Base-by-base conservation (phyloP, 2,113 vertebrate species). In the Polyodon spathula region DNA sequence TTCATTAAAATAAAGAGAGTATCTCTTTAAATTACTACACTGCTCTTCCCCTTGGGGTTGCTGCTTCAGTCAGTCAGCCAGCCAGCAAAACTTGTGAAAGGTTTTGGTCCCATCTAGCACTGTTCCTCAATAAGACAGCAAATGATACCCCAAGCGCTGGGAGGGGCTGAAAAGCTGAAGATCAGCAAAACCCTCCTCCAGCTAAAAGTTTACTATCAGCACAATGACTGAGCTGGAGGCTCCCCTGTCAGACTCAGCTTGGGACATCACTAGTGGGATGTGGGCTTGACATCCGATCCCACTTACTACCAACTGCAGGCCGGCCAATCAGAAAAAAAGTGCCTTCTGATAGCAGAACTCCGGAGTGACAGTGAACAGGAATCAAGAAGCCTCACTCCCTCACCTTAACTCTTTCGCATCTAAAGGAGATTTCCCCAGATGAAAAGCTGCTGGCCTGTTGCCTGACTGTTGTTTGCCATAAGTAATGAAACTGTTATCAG, bases 81-180 rank as follows among this genome's bases (percentile, higher is more conserved):
- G 68, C 59, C 58, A 62, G 63, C 61, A 61, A 16, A 61, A 63
- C 78, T 82, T 69, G 50, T 70, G 52, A 54, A 71, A 76, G 71
- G 76, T 61, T 81, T 88, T 91, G 90, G 89, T 89, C 88, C 88
- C 88, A 89, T 90, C 76, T 73, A 84, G 79, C 84, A 77, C 68
- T 85, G 86, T 77, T 78, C 82, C 82, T 84, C 82, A 79, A 73
- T 82, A 63, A 71, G 78, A 82, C 76, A 82, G 85, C 74, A 59
- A 86, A 79, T 83, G 89, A 89, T 90, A 84, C 86, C 27, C 80
- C 84, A 61, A 56, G 59, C 14, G 76, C 71, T 54, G 81, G 74
- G 89, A 71, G 80, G 82, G 64, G 83, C 88, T 84, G 79, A 80
- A 85, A 72, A 79, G 80, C 71, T 67, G 59, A 72, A 62, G 78